phyloP scores from a whole-genome alignment of 2,888 invertebrate species.

The Tipula vernalis region DNA sequence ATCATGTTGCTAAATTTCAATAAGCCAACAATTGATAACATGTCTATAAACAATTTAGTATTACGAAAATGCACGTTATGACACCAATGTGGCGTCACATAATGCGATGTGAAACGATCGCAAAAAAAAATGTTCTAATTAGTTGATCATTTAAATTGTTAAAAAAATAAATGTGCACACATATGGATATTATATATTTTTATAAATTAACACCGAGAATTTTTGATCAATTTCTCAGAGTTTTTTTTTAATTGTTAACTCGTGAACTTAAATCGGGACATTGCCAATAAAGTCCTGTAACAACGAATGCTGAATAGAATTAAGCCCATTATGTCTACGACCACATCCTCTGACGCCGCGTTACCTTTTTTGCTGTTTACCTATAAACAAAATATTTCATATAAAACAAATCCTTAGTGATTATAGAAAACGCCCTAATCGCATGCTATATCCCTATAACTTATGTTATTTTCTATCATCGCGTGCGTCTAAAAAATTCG shows the following conservation, averaged over 20 bases:
- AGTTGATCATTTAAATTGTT: background rate
- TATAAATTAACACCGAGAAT: background rate
- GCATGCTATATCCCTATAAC: background rate
- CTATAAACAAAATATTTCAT: background rate
- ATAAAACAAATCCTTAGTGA: background rate
- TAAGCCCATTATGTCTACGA: no score
- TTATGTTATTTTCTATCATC: background rate
- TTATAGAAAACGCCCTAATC: background rate
- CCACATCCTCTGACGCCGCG: background rate
- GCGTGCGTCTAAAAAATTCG: background rate
- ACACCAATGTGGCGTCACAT: background rate
- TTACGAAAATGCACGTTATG: background rate
- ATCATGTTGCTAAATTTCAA: background rate
- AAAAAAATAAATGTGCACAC: background rate
- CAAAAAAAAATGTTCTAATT: background rate
- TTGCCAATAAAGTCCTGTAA: no score
- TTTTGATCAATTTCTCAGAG: background rate
- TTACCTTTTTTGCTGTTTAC: background rate
- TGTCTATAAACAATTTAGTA: background rate
- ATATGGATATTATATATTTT: background rate
- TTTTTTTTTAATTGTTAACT: background rate
- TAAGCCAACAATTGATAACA: background rate
- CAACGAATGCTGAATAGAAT: no score
- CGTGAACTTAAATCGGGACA: no score
- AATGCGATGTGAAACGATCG: background rate